phyloP scores from a whole-genome alignment of 2,113 vertebrate genomes.

The Myotis davidii region DNA sequence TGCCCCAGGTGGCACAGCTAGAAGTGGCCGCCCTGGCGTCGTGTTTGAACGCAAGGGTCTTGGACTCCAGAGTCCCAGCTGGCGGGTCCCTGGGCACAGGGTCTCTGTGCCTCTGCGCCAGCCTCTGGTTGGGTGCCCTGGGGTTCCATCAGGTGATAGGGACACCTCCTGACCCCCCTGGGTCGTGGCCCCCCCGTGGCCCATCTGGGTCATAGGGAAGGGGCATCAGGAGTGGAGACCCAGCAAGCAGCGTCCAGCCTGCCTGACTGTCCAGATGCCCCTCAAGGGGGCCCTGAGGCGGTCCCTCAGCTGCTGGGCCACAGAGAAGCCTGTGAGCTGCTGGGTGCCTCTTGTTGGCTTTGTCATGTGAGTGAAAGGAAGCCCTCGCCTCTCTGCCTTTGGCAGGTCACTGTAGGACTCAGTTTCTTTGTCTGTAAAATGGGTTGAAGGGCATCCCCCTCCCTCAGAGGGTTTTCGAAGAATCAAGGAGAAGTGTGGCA shows the following conservation, averaged over 20 bases:
- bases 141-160: not conserved
- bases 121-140: not conserved
- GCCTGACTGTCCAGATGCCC: not conserved
- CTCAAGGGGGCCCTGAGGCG: not conserved
- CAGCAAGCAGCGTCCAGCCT: not conserved
- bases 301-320: too few relatives aligned
- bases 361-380: too few relatives aligned
- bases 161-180: not conserved
- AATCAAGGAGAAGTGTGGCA: accelerated
- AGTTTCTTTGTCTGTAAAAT: not conserved
- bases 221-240: not conserved
- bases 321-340: too few relatives aligned
- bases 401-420: not conserved
- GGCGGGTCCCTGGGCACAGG: not conserved
- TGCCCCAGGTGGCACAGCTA: not conserved
- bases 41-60: accelerated
- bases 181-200: not conserved
- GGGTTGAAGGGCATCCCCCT: not conserved
- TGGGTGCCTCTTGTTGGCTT: not conserved
- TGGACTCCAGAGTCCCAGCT: not conserved
- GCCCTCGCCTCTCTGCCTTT: not conserved
- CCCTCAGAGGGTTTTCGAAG: too few relatives aligned
- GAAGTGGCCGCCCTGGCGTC: accelerated
- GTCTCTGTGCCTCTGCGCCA: not conserved
- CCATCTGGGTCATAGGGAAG: not conserved